Percentiles rank a stretch among this genome's conserved stretches.
phyloP scores from a whole-genome alignment of 1,140 invertebrate genomes.

The Thaumatotibia leucotreta region DNA sequence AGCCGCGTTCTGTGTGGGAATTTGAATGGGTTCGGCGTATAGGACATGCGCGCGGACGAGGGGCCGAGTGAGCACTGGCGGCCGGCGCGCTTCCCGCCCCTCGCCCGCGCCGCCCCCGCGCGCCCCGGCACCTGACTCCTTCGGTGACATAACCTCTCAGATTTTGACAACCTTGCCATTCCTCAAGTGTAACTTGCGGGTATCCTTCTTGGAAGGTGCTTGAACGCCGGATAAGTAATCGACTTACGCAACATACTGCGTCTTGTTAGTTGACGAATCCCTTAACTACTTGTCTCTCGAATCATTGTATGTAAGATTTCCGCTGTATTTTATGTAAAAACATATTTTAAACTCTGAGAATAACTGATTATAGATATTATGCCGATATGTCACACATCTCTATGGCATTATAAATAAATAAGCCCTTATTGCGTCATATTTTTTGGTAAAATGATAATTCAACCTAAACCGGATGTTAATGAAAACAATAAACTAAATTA shows the following conservation, averaged over 20 bases:
- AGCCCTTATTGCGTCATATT: background rate
- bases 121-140: conserved; percentile 23
- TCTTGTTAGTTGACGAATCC: too few relatives aligned
- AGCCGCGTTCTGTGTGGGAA: conserved; percentile 54
- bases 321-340: too few relatives aligned
- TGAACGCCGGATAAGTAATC: background rate
- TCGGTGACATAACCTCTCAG: conserved; percentile 17
- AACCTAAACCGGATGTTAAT: too few relatives aligned
- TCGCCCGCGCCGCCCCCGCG: conserved; percentile 28
- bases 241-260: too few relatives aligned
- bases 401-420: background rate
- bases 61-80: conserved; percentile 70
- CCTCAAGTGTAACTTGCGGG: background rate
- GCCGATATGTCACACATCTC: too few relatives aligned
- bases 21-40: conserved; percentile 37
- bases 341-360: too few relatives aligned
- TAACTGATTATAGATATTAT: too few relatives aligned
- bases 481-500: too few relatives aligned
- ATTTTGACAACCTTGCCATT: background rate
- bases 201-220: background rate
- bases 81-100: conserved; percentile 23
- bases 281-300: too few relatives aligned
- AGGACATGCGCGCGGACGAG: conserved; percentile 64
- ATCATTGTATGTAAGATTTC: too few relatives aligned
- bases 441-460: background rate